These are phyloP conservation scores for Elymnias hypermnestra DNA, from an alignment of 1,140 invertebrate genomes.

Conservation along the genomic window DNA sequence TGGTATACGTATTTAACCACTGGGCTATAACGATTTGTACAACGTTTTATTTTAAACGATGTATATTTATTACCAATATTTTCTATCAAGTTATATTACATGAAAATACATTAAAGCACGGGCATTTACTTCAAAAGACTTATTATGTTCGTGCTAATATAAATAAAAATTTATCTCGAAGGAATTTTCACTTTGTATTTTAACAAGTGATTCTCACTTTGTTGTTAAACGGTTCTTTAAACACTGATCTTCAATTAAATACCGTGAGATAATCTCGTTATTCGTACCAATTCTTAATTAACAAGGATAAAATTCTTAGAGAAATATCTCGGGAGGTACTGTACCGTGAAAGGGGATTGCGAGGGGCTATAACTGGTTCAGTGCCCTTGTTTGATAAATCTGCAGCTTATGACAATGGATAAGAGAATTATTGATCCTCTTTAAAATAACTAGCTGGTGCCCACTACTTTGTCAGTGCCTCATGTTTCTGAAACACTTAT, in stretches of 20 bases:
- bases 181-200: constrained; percentile 22
- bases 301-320: constrained; percentile 62
- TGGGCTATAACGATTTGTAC: too few relatives aligned
- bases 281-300: constrained; percentile 58
- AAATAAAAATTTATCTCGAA: constrained; percentile 3
- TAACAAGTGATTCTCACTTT: constrained; percentile 35
- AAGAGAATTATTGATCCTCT: constrained; percentile 32
- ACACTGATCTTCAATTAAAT: constrained; percentile 53
- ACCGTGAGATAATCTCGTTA: constrained; percentile 61
- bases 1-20: too few relatives aligned
- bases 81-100: too few relatives aligned
- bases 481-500: too few relatives aligned
- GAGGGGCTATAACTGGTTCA: constrained; percentile 38
- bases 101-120: too few relatives aligned
- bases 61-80: too few relatives aligned
- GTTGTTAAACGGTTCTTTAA: constrained; percentile 40
- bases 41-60: too few relatives aligned
- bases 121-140: too few relatives aligned
- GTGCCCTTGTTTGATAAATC: constrained; percentile 42
- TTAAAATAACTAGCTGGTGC: too few relatives aligned
- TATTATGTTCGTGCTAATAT: too few relatives aligned
- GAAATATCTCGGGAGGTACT: constrained; percentile 39
- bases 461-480: too few relatives aligned
- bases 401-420: constrained; percentile 32
- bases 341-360: constrained; percentile 49